phyloP scores from a whole-genome alignment of 2,113 vertebrate species.

The Sarotherodon lohbergeri region DNA sequence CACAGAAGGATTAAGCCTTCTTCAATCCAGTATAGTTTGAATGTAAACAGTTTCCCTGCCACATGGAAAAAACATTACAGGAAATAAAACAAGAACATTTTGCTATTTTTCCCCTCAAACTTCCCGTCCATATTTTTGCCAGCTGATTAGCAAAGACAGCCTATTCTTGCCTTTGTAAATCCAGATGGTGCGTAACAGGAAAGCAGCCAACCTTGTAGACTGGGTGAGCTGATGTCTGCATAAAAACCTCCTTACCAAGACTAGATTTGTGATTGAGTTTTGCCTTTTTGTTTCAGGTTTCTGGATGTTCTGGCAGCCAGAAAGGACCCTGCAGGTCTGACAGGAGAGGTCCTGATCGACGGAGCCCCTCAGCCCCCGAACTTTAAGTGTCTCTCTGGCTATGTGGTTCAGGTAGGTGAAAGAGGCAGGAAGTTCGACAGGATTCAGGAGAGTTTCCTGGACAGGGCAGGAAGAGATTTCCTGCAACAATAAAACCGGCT shows the following conservation, averaged over 20 bases:
- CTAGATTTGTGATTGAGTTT: rapidly evolving
- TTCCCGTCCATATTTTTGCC: background rate
- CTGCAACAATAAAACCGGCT: background rate
- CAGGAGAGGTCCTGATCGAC: constrained; percentile 76
- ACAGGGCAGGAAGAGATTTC: background rate
- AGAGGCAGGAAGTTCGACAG: background rate
- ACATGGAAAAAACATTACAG: background rate
- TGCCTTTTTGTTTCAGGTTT: constrained; percentile 59
- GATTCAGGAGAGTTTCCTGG: background rate
- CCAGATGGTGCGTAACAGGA: background rate
- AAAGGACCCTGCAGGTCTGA: constrained; percentile 70
- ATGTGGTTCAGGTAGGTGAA: constrained; percentile 84
- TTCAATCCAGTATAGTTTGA: background rate
- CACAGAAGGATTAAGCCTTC: background rate
- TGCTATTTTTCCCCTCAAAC: background rate
- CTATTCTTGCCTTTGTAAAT: background rate
- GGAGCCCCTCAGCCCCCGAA: constrained; percentile 85
- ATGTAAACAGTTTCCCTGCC: background rate
- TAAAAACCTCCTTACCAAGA: background rate
- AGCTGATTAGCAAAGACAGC: background rate
- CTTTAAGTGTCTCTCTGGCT: constrained; percentile 92
- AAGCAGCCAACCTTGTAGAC: background rate
- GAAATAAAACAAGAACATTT: background rate
- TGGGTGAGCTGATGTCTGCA: background rate
- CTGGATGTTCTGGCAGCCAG: constrained; percentile 77